phyloP scores from a whole-genome alignment of 2,113 vertebrate genomes.

The Boulengerochromis microlepis region DNA sequence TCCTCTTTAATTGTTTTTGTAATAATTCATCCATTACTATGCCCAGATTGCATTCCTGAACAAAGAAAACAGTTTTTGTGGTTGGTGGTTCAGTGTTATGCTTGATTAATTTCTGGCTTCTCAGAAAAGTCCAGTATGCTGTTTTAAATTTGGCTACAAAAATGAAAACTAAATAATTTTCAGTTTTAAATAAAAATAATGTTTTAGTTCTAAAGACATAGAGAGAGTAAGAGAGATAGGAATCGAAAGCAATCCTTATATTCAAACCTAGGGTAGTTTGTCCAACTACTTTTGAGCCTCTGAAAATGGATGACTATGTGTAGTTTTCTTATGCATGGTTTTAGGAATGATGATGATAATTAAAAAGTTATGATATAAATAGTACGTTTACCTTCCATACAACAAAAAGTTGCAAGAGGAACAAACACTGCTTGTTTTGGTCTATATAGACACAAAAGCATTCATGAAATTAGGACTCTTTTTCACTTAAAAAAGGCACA shows the following conservation, averaged over 20 bases:
- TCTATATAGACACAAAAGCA: neutral
- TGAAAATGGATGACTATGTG: neutral
- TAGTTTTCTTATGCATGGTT: neutral
- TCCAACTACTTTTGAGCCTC: neutral
- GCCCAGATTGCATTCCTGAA: neutral
- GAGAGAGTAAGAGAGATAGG: neutral
- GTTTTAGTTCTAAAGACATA: neutral
- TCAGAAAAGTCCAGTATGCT: neutral
- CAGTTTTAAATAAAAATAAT: neutral
- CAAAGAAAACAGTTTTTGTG: neutral
- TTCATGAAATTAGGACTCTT: neutral
- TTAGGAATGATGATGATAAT: neutral
- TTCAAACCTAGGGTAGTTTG: neutral
- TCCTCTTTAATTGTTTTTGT: neutral
- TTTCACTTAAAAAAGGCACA: neutral
- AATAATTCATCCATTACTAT: neutral
- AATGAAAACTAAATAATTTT: neutral
- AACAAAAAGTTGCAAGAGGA: neutral
- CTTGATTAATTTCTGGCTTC: neutral
- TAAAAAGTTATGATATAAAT: neutral
- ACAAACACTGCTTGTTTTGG: neutral
- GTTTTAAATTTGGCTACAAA: neutral
- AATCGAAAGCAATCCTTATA: neutral
- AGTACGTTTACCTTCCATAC: neutral
- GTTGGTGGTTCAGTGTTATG: neutral